Evolutionary conservation across 2,113 vertebrate species (phyloP), one percentile per base, ranked within the genome.

Genomic region (Butastur rufipennis): DNA sequence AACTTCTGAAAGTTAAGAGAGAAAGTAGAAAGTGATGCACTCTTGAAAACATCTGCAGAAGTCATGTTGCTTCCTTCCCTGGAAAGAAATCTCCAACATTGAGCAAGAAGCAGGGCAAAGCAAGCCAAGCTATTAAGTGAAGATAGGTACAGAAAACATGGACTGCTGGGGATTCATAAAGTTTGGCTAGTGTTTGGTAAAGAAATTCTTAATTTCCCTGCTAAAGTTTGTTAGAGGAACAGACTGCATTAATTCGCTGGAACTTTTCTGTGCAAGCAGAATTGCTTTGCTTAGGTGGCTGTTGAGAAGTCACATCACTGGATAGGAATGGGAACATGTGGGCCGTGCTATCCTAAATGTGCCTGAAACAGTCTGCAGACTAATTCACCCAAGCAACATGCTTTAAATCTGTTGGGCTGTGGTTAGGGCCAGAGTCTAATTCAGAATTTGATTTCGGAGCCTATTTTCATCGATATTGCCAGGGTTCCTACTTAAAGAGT

Each of bases 251-350:
- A 12, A 13, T 75, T 80, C 75, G 11, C 59, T 67, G 18, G 38
- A 3, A 40, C n/a, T 21, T 74, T 47, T 59, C 87, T 63, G 32
- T 73, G 42, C 36, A 26, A 53, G 31, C 26, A 48, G 55, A 70
- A 43, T 70, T 52, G 72, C n/a, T 77, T 34, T 42, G 47, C 48
- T 63, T n/a, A 16, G 21, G 21, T 89, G 82, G 55, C 56, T 77
- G 32, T 47, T 48, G 72, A 68, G 59, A 38, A 73, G 32, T 55
- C 34, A 5, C 26, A 48, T 36, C 42, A 3, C 3, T 4, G 58
- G 7, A 6, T 2, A 3, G 71, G 58, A 47, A 11, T 9, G 38
- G 63, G 48, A 81, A 25, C 0, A 0, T 36, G 40, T 22, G 52
- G 47, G 43, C 62, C 13, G 10, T 36, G 22, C 34, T 50, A 6